phyloP scores from a whole-genome alignment of 2,888 invertebrate genomes.

The Hypomecis atomaria region DNA sequence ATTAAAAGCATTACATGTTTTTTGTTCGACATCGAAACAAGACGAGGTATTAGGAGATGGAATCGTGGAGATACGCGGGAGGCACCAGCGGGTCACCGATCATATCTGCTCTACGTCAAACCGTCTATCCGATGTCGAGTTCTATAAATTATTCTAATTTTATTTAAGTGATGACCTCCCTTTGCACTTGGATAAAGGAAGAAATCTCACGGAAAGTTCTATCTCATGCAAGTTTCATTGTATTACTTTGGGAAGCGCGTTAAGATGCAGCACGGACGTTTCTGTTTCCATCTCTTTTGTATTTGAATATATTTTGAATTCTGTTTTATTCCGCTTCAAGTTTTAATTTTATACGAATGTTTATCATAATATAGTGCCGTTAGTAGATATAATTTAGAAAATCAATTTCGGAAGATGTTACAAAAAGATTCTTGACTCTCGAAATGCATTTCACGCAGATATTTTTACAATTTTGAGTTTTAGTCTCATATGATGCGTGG shows the following conservation, averaged over 20 bases:
- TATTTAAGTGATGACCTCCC: conserved; percentile 82
- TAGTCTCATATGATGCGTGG: no score
- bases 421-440: no score
- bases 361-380: conserved; percentile 1
- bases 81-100: conserved; percentile 80
- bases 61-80: conserved; percentile 71
- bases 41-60: conserved; percentile 80
- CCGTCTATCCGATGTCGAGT: conserved; percentile 78
- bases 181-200: conserved; percentile 57
- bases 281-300: conserved; percentile 30
- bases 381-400: no score
- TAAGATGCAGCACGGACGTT: conserved; percentile 43
- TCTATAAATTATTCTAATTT: conserved; percentile 82
- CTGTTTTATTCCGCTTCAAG: conserved; percentile 57
- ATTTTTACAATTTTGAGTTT: no score
- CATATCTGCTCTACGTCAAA: conserved; percentile 78
- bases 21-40: conserved; percentile 80
- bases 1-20: conserved; percentile 84
- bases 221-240: conserved; percentile 72
- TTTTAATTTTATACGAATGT: conserved; percentile 45
- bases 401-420: no score
- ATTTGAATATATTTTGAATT: conserved; percentile 58
- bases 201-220: conserved; percentile 59
- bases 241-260: conserved; percentile 64
- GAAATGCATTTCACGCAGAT: no score